Evolutionary conservation across 2,113 vertebrate genomes (phyloP).

Genomic region (Capreolus pygargus): DNA sequence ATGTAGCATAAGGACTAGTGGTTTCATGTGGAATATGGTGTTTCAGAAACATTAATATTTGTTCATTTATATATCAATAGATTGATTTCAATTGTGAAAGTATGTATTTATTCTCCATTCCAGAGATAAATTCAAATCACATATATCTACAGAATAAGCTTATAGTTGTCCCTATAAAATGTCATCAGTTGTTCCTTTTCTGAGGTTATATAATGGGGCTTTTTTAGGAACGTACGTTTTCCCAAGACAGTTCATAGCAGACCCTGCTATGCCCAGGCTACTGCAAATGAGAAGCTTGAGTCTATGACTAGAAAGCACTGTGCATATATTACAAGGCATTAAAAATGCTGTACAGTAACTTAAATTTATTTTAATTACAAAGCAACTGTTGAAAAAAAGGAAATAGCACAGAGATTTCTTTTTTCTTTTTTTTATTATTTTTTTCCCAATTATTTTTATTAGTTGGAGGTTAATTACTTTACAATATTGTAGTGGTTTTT

Average conservation of each 20-base stretch:
- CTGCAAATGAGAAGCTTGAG: constrained; percentile 25
- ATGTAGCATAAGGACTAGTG: not conserved
- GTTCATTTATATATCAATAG: not conserved
- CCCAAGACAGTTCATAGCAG: not conserved
- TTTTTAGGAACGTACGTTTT: constrained; percentile 46
- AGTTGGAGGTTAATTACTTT: too few species aligned
- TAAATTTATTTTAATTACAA: constrained; percentile 3
- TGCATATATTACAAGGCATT: constrained; percentile 1
- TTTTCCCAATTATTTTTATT: too few species aligned
- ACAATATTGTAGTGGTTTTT: too few species aligned
- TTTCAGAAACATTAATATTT: constrained; percentile 45
- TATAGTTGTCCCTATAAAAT: not conserved
- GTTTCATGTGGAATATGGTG: constrained; percentile 13
- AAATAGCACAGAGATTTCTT: constrained; percentile 35
- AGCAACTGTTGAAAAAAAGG: constrained; percentile 22
- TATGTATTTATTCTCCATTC: constrained; percentile 16
- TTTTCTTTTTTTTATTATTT: too few species aligned
- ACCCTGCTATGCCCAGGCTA: not conserved
- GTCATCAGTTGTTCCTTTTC: constrained; percentile 6
- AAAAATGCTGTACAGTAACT: constrained; percentile 10
- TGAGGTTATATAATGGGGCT: constrained; percentile 12
- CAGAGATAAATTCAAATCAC: not conserved
- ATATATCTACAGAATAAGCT: constrained; percentile 26
- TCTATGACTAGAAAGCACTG: not conserved
- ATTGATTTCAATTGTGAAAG: constrained; percentile 9